Evolutionary conservation across 2,888 invertebrate species (phyloP).

Genomic region (Brachylomia viminalis): DNA sequence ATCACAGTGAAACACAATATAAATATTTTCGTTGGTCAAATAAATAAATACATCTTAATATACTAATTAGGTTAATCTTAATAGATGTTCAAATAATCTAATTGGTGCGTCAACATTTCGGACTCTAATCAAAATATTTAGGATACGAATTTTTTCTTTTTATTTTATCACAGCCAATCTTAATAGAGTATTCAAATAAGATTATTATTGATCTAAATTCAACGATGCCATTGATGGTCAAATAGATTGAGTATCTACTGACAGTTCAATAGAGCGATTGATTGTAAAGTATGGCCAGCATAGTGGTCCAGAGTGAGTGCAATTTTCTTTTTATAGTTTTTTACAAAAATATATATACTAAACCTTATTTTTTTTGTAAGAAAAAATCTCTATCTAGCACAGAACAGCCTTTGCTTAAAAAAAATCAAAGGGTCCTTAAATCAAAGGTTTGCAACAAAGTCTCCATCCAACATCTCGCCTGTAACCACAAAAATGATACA

Average conservation of each 20-base stretch:
- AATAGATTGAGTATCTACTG: constrained; percentile 25
- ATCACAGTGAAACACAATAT: not conserved
- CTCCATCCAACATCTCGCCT: not conserved
- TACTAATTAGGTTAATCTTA: no score
- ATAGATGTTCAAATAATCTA: not conserved
- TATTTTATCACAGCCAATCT: not conserved
- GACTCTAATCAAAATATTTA: constrained; percentile 6
- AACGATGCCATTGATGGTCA: constrained; percentile 7
- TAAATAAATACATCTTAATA: no score
- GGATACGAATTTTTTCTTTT: not conserved
- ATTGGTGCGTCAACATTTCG: not conserved
- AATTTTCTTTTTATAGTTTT: not conserved
- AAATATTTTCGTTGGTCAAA: not conserved
- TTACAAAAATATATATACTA: no score
- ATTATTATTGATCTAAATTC: constrained; percentile 15
- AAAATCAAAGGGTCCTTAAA: not conserved
- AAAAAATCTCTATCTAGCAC: not conserved
- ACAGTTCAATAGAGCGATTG: constrained; percentile 11
- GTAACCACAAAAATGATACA: not conserved
- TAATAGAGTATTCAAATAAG: constrained; percentile 12
- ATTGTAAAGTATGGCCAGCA: constrained; percentile 9
- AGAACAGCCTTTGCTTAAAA: not conserved
- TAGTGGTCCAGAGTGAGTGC: not conserved
- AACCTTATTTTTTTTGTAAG: not conserved
- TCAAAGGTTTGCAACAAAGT: not conserved